These are phyloP conservation scores for Promerops cafer DNA, from an alignment of 2,113 vertebrate genomes.

Conservation along the genomic window DNA sequence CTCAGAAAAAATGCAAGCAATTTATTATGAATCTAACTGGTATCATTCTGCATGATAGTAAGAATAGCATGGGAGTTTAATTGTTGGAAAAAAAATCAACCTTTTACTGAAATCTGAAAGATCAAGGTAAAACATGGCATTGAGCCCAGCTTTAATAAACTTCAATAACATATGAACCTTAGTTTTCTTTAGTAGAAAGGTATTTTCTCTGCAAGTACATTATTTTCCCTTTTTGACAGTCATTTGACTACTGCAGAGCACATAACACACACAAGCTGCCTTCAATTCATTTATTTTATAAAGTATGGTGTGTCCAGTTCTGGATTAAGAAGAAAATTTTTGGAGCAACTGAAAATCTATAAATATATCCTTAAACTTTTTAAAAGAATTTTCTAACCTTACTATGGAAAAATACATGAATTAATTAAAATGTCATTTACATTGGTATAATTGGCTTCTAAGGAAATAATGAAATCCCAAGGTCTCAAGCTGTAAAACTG, in stretches of 20 bases:
- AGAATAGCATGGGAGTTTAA: not conserved
- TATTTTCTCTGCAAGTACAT: not conserved
- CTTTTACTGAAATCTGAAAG: not conserved
- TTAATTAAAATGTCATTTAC: not conserved
- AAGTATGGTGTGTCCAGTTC: not conserved
- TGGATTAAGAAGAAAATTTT: not conserved
- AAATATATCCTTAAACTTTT: not conserved
- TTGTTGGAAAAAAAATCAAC: not conserved
- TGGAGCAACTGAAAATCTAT: not conserved
- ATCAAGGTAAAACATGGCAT: constrained; percentile 7
- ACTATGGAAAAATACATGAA: not conserved
- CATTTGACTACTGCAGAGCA: not conserved
- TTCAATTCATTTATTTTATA: not conserved
- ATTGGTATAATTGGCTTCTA: not conserved
- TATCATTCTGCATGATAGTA: not conserved
- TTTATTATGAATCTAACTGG: constrained; percentile 21
- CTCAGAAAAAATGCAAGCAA: constrained; percentile 7
- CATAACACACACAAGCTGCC: not conserved
- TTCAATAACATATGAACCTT: not conserved
- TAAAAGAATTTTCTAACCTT: not conserved
- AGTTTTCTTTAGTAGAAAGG: not conserved
- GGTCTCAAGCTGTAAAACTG: not conserved
- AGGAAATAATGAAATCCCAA: not conserved
- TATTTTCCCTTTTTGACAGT: not conserved
- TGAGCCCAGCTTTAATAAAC: constrained; percentile 21